Evolutionary conservation across 2,888 invertebrate genomes (phyloP), one percentile per base, ranked within the genome.

Genomic region (Pachycephus smyrnensis): DNA sequence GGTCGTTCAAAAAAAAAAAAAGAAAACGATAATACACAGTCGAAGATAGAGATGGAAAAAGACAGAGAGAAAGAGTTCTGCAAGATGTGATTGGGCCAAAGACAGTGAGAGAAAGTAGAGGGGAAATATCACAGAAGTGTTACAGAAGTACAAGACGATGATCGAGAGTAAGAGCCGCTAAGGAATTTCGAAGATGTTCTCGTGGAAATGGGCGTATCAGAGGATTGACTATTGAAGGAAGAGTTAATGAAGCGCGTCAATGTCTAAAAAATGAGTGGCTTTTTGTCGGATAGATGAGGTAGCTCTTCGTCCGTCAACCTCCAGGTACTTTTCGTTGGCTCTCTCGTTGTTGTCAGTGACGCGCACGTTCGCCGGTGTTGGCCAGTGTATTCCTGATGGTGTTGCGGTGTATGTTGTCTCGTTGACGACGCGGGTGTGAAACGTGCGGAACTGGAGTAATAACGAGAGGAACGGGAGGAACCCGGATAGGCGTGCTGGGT

Each of bases 51-150:
- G 23, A 23, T 23, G 23, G 23, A 55, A 23, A 55, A 33, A 30
- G 73, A 73, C 12, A 73, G 73, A 73, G 73, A 73, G 73, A 73
- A 73, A 81, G 82, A 82, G 35, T 74, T 30, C 36, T 30, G 15
- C 12, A 30, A 35, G 15, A 35, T 74, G 23, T 36, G 36, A 2
- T 30, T 33, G 36, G 36, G 12, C 32, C 23, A 4, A 30, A 0
- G 9, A 55, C 23, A 55, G 23, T 55, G 55, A 55, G 23, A 55
- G 23, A 55, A 55, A 55, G 55, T 55, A 55, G 23, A 55, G 55
- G 55, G 23, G 23, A 23, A 55, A 55, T 23, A 23, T 55, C 23
- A 23, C 23, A 23, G 23, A 55, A 23, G 23, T 55, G 55, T 55
- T 9, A 55, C 55, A 9, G 55, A 55, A 55, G 55, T 55, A 55